Evolutionary conservation across 2,797 vertebrate species (phyloP).

Genomic region (Benthosema pterotum): DNA sequence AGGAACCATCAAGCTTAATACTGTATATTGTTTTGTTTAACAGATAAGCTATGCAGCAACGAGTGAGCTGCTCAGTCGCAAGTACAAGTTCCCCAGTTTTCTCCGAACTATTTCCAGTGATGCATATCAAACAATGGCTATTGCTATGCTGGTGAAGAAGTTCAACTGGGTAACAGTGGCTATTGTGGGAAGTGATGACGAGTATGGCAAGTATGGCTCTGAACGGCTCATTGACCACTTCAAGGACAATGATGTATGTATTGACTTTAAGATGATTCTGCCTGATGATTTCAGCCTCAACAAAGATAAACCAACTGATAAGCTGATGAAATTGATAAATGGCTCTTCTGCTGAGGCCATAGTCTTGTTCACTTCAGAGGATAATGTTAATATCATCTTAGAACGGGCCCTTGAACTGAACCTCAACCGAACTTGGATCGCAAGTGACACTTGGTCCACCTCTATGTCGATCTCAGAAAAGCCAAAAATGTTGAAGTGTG

Average conservation of each 20-base stretch:
- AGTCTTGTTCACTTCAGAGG: conserved; percentile 57
- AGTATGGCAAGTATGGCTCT: conserved; percentile 58
- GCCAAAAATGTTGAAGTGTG: conserved; percentile 19
- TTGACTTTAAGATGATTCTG: conserved; percentile 51
- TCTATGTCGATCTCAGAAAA: neutral
- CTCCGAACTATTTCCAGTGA: conserved; percentile 62
- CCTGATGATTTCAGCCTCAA: conserved; percentile 23
- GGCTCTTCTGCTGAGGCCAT: conserved; percentile 57
- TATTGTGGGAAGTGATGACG: conserved; percentile 62
- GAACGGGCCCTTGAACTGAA: neutral
- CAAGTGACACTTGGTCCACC: conserved; percentile 65
- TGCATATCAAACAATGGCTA: conserved; percentile 51
- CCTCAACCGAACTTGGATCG: conserved; percentile 68
- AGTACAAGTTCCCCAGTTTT: conserved; percentile 66
- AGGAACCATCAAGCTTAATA: neutral
- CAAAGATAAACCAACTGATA: rapidly evolving
- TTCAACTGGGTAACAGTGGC: conserved; percentile 57
- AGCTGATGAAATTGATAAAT: conserved; percentile 5
- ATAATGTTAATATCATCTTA: conserved; percentile 47
- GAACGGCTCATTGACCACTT: conserved; percentile 28
- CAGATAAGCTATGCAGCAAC: conserved; percentile 64
- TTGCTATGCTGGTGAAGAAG: conserved; percentile 35
- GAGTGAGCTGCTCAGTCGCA: conserved; percentile 57
- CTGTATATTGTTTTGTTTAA: conserved; percentile 10
- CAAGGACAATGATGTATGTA: conserved; percentile 3